Base-by-base conservation (phyloP, 2,797 vertebrate species). In the Nyctibius grandis region DNA sequence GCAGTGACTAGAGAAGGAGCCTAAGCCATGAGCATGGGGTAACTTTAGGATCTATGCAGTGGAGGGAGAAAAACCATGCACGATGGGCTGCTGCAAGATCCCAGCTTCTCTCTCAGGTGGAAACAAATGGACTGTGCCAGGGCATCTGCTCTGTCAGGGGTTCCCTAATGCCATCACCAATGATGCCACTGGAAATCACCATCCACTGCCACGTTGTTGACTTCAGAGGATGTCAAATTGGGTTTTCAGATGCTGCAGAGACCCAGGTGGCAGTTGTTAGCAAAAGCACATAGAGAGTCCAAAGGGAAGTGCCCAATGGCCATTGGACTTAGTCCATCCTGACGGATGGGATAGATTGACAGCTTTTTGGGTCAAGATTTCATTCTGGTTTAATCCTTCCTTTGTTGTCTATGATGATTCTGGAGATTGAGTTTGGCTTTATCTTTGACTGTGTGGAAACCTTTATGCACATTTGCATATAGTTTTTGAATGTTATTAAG, bases 401-500 rank as follows among this genome's bases (percentile, higher is more conserved):
- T 40, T 57, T 72, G 48, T 25, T 47, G n/a, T 7, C 61, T 42
- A 51, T 60, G 76, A 14, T n/a, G 48, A 21, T 78, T 70, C 36
- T 69, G 42, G 38, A 74, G 45, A 29, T 0, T 42, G 56, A 70
- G 31, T 40, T 53, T 67, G 64, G 15, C 13, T 76, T 31, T 65
- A 85, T 42, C 50, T 26, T 5, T 28, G 47, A 21, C 31, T 56
- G 23, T 1, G 2, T 9, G 13, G 45, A 93, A 87, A 61, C 2
- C 2, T 68, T 59, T 20, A 40, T 2, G 0, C 11, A 40, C 4
- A 2, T 63, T 60, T 40, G 63, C 18, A 50, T 7, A 11, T 1
- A 19, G 22, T 4, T 65, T 76, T 69, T 67, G n/a, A 74, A 21
- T 14, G 16, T 19, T 31, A 14, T 22, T 38, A 15, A 42, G 21